Evolutionary conservation across 1,140 invertebrate species (phyloP).

Genomic region (Dendrolimus kikuchii): DNA sequence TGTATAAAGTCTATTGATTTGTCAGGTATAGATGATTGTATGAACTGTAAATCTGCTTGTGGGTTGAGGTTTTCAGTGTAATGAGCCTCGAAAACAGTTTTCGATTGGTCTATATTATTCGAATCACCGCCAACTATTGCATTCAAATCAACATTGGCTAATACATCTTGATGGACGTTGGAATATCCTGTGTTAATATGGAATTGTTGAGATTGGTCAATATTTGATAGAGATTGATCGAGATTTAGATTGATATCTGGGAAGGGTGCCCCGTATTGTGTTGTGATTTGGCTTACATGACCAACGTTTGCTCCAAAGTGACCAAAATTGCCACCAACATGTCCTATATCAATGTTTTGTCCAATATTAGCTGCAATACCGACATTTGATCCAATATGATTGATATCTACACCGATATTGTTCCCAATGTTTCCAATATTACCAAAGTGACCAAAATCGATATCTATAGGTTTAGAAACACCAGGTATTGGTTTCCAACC

Average conservation of each 20-base stretch:
- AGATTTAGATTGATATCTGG: neutral
- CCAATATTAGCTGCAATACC: conserved; percentile 15
- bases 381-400: too few relatives aligned
- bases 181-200: conserved; percentile 55
- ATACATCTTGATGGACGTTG: conserved; percentile 59
- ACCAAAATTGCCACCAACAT: too few relatives aligned
- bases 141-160: conserved; percentile 62
- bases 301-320: conserved; percentile 24
- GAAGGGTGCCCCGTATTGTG: too few relatives aligned
- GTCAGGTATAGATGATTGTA: conserved; percentile 23
- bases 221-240: conserved; percentile 19
- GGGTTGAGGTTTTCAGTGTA: conserved; percentile 50
- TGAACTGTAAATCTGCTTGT: conserved; percentile 25
- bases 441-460: too few relatives aligned
- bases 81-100: conserved; percentile 68
- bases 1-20: too few relatives aligned
- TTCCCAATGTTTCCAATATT: too few relatives aligned
- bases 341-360: conserved; percentile 25
- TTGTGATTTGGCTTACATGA: neutral
- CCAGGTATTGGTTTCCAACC: conserved; percentile 89
- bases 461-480: conserved; percentile 44
- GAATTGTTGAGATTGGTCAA: conserved; percentile 28
- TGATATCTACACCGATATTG: too few relatives aligned
- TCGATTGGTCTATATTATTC: conserved; percentile 66
- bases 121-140: conserved; percentile 63